Evolutionary conservation across 2,888 invertebrate species (phyloP), one percentile per base, ranked within the genome.

Genomic region (Kryphioiulus occultus): DNA sequence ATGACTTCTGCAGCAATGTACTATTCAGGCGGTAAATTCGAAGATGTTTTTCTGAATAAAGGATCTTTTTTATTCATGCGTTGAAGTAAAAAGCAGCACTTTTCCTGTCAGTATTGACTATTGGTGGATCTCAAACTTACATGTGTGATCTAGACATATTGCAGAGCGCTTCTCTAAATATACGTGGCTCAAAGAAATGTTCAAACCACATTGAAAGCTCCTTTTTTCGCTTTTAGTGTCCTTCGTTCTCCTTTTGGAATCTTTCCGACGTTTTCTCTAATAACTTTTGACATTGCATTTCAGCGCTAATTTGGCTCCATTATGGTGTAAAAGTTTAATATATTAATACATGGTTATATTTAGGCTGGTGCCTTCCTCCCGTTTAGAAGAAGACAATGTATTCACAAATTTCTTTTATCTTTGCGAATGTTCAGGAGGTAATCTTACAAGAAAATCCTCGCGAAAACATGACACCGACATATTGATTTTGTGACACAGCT

Each of bases 401-500:
- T 68, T 68, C 68, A 68, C 26, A 22, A 68, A 68, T 68, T 68
- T 68, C 68, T 68, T 68, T 68, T 68, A 68, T 68, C 68, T 68
- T 12, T 7, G 68, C 68, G 26, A 68, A 68, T 68, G 68, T 68
- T 68, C 68, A 68, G 35, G 35, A 39, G 84, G 42, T 39, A 84
- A 84, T 84, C 39, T 84, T 84, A 84, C 42, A 35, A 42, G 35
- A 84, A 84, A 68, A 68, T 68, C 68, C 68, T 84, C 32, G 39
- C 42, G 84, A 84, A 84, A 84, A 84, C 84, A 84, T 84, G 84
- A 84, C 84, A 84, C 84, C 84, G 84, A 84, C 84, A 39, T 84
- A 84, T 84, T 84, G 84, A 84, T 84, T 84, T 84, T 84, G 84
- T 42, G 35, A 84, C 42, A 84, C 68, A n/a, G 30, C 39, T 84